Percentiles rank a stretch among this genome's conserved stretches.
These are phyloP conservation scores for Rhincodon typus DNA, from an alignment of 2,797 vertebrate genomes.

Conservation along the genomic window DNA sequence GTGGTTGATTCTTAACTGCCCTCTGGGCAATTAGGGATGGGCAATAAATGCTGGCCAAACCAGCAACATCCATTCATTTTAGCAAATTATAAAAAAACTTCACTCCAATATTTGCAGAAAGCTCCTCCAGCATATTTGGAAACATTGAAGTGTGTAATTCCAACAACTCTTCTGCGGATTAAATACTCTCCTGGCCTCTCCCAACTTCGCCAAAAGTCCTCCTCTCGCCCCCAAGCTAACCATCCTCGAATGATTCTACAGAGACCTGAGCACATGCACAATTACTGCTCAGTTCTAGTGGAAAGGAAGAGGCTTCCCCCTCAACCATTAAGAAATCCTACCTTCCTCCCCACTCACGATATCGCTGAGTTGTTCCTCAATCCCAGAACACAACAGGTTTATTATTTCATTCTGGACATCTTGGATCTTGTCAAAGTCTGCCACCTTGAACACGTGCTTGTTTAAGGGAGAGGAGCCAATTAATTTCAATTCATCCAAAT, in stretches of 20 bases:
- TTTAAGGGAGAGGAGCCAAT: constrained; percentile 77
- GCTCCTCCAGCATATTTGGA: neutral
- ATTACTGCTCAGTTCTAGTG: neutral
- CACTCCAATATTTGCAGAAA: neutral
- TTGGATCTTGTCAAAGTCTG: constrained; percentile 73
- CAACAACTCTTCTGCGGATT: neutral
- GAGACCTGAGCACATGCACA: neutral
- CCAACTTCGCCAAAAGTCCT: too few species aligned
- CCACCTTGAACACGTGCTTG: constrained; percentile 70
- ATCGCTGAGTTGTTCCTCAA: constrained; percentile 79
- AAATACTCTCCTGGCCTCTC: too few species aligned
- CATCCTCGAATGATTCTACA: neutral
- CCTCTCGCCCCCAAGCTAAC: too few species aligned
- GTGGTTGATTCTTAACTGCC: too few species aligned
- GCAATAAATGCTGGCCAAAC: too few species aligned
- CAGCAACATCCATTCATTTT: too few species aligned
- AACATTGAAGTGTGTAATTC: neutral
- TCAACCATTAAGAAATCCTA: constrained; percentile 48
- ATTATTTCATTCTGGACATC: constrained; percentile 75
- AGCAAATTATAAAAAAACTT: neutral
- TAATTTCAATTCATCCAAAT: constrained; percentile 75
- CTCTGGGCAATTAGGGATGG: too few species aligned
- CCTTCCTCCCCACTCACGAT: constrained; percentile 86
- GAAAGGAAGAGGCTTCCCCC: neutral
- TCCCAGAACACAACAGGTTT: constrained; percentile 71